Conservation (phyloP, 2,113 vertebrate genomes). For the Notothenia coriiceps region DNA sequence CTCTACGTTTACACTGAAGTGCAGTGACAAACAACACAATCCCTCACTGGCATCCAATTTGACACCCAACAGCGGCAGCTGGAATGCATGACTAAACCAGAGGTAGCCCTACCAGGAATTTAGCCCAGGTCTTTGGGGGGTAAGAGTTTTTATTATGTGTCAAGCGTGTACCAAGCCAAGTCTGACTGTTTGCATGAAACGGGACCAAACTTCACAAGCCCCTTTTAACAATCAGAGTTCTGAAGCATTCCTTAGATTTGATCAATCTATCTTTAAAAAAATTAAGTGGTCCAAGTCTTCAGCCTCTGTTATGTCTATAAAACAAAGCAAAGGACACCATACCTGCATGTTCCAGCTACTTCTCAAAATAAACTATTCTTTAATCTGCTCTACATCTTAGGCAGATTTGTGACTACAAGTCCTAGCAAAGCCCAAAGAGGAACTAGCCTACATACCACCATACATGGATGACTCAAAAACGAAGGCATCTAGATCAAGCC, state of each 20-base stretch:
- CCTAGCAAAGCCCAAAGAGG: conserved; percentile 4
- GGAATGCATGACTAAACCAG: conserved; percentile 46
- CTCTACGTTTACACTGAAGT: background rate
- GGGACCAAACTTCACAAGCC: background rate
- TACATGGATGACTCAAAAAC: conserved; percentile 16
- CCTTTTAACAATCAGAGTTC: conserved; percentile 2
- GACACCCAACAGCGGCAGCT: background rate
- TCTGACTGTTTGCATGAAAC: conserved; percentile 11
- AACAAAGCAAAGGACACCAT: background rate
- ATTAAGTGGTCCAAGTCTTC: background rate
- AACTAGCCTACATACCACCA: background rate
- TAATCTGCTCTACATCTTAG: conserved; percentile 30
- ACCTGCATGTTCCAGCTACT: conserved; percentile 39
- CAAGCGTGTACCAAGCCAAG: background rate
- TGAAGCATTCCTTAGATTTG: conserved; percentile 15
- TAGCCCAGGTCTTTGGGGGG: background rate
- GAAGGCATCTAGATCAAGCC: conserved; percentile 27
- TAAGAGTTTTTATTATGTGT: conserved; percentile 16
- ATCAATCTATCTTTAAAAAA: conserved; percentile 1
- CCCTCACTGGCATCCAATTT: conserved; percentile 2
- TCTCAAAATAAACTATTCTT: conserved; percentile 41
- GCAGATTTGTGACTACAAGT: conserved; percentile 30
- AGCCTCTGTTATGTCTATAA: background rate
- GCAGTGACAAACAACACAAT: conserved; percentile 13
- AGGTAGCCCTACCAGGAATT: conserved; percentile 10